Base-by-base conservation (phyloP, 1,140 invertebrate genomes). In the Drosophila rhopaloa region DNA sequence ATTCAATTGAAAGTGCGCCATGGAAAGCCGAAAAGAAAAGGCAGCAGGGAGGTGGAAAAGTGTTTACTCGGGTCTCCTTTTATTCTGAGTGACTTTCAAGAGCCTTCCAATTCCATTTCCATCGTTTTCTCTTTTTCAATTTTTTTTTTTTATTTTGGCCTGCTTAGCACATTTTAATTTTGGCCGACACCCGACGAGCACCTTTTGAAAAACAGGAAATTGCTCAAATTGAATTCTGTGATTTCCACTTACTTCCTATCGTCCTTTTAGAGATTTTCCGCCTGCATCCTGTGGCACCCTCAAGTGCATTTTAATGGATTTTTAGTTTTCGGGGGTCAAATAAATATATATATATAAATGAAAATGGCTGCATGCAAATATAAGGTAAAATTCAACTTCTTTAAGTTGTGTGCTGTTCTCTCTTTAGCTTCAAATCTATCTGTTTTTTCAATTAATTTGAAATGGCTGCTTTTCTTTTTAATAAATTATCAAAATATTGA, bases 171-270 rank as follows among this genome's bases (percentile, higher is more conserved):
- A 84, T 58, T 80, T 84, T 81, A 74, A 85, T 73, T 85, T 76
- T 48, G 58, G 59, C 48, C 40, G 9, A 27, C 48, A 40, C 44
- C 41, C 53, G 56, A 46, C 24, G 48, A 62, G 65, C 75, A 85
- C 68, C 78, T 85, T 84, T 75, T 81, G 50, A 62, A 78, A 78
- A 81, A 81, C 67, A 81, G 81, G 81, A 85, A 85, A 85, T 85
- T 81, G 82, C 82, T 81, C 57, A 85, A 85, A 85, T 85, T 86
- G 81, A 85, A 85, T 85, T 85, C 78, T 78, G 68, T 85, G 78
- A 85, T 85, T 85, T 85, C 74, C 79, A 65, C 14, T 46, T 58
- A 59, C 44, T 40, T 53, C 50, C 50, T 46, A 57, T 43, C 55
- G 58, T 66, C 57, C 47, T 41, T 62, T 59, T 40, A 11, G 27